Evolutionary conservation across 2,888 invertebrate species (phyloP).

Genomic region (Tipula confusa): DNA sequence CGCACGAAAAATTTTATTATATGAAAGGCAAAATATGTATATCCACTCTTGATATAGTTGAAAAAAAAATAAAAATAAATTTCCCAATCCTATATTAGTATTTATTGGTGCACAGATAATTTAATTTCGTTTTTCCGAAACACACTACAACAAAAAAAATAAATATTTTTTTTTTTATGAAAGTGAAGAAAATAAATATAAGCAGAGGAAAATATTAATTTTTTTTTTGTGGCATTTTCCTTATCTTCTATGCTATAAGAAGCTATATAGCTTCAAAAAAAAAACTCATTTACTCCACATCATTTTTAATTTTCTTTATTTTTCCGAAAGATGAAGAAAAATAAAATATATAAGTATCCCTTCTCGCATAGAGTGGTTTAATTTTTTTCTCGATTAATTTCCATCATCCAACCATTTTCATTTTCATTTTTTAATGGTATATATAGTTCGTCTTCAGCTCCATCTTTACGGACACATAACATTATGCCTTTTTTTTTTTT

Average conservation of each 20-base stretch:
- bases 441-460: neutral
- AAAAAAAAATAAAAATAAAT: neutral
- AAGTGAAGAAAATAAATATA: neutral
- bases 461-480: neutral
- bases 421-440: neutral
- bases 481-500: neutral
- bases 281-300: slow-evolving; percentile 21
- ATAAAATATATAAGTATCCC: no score
- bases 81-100: neutral
- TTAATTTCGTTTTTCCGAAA: neutral
- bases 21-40: neutral
- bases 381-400: slow-evolving; percentile 12
- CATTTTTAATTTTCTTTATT: slow-evolving; percentile 21
- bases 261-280: neutral
- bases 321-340: neutral
- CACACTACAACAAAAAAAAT: neutral
- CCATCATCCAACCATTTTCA: neutral
- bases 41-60: neutral
- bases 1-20: neutral
- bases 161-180: neutral
- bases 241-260: neutral
- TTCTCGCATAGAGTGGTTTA: neutral
- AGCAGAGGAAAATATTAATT: neutral
- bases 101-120: slow-evolving; percentile 25
- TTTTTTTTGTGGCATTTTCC: neutral